Base-by-base conservation (phyloP, 2,113 vertebrate genomes). In the Motacilla alba region DNA sequence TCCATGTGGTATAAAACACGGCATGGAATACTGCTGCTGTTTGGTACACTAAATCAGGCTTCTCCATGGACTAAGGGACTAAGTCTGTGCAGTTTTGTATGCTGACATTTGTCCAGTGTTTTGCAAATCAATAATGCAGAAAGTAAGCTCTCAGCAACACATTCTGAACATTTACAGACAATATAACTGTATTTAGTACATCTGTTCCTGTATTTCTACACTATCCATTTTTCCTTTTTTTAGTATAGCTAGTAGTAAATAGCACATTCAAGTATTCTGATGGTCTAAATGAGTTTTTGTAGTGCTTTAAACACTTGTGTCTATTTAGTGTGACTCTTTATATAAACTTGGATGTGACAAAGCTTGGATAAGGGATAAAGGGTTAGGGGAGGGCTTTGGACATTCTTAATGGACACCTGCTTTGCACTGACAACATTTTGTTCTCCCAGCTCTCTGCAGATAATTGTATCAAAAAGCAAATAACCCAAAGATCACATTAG, bases 401-500 rank as follows among this genome's bases (percentile, higher is more conserved):
- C 58, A 16, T 12, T 41, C 60, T 73, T 76, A 43, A 18, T 43
- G 18, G 69, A 56, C 94, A 94, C 53, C 84, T 93, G 91, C 79
- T 82, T 77, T 79, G 33, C 13, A 31, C 68, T 20, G n/a, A 22
- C 39, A n/a, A 30, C 77, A 59, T 89, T 84, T 62, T 18, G 24
- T 58, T 82, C 74, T 52, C 83, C 77, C 80, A 87, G 18, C 5
- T 66, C 90, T 73, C 72, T 93, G 67, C 82, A 92, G 77, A 92
- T 74, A 82, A 63, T 95, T 10, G 16, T 46, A 74, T 83, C 37
- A 68, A 47, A 83, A 94, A 69, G 63, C 58, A 92, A 96, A 94
- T n/a, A 91, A 78, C 43, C 49, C 49, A 55, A 82, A 73, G 73
- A 94, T 83, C 79, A 94, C 87, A 94, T 95, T 74, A 95, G 72